phyloP scores from a whole-genome alignment of 1,140 invertebrate species.

The Gryllus bimaculatus region DNA sequence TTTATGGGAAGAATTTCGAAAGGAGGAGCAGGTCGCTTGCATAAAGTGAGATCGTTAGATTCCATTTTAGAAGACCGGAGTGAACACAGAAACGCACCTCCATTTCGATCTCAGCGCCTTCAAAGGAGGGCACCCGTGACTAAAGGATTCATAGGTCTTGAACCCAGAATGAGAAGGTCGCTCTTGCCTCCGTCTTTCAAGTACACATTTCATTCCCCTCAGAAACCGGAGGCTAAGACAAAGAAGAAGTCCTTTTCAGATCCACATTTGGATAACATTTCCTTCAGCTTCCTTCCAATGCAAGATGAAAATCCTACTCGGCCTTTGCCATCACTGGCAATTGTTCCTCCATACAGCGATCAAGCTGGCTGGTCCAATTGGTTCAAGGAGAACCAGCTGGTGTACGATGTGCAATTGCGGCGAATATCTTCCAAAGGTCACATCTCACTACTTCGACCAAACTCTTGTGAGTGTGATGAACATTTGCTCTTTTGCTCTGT shows the following conservation, averaged over 20 bases:
- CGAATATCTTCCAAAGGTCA: not conserved
- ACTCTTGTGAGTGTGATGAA: constrained; percentile 41
- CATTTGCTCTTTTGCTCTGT: too few species aligned
- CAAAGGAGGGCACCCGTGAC: not conserved
- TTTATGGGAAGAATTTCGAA: too few species aligned
- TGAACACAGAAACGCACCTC: not conserved
- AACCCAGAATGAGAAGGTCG: not conserved
- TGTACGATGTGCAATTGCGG: too few species aligned
- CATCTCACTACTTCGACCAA: not conserved
- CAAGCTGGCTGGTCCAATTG: not conserved
- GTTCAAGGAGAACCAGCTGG: not conserved
- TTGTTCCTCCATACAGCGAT: not conserved
- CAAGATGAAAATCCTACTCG: not conserved
- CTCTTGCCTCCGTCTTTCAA: too few species aligned
- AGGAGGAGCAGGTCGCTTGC: not conserved
- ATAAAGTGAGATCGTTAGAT: not conserved
- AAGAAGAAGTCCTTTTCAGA: not conserved
- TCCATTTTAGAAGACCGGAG: not conserved
- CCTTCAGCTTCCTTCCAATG: not conserved
- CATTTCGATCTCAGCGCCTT: not conserved
- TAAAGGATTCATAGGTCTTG: not conserved
- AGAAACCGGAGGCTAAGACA: not conserved
- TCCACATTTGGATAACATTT: not conserved
- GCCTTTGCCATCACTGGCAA: not conserved
- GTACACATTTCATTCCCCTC: too few species aligned